Conservation (phyloP, 2,113 vertebrate genomes). For the Anolis carolinensis region DNA sequence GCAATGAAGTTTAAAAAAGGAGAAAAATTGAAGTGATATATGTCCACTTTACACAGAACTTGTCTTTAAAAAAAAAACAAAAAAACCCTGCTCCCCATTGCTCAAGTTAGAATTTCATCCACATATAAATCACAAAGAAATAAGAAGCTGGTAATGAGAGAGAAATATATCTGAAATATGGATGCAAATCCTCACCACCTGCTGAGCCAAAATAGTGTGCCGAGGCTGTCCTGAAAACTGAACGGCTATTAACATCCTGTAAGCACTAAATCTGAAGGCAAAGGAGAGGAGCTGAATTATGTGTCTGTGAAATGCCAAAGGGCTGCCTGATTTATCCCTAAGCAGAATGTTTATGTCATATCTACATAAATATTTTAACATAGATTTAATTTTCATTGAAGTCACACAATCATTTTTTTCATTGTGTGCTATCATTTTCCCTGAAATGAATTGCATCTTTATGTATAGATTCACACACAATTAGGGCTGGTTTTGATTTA, state of each 20-base stretch:
- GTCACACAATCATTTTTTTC: constrained; percentile 67
- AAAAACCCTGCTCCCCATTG: constrained; percentile 65
- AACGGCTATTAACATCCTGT: constrained; percentile 74
- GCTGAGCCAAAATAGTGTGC: constrained; percentile 74
- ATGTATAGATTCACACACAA: neutral
- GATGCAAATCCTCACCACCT: constrained; percentile 78
- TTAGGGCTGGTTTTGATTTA: constrained; percentile 54
- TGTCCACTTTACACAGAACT: constrained; percentile 74
- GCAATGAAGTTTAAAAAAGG: constrained; percentile 50
- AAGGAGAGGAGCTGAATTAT: constrained; percentile 67
- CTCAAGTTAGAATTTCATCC: constrained; percentile 73
- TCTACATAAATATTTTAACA: constrained; percentile 82
- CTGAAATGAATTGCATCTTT: neutral
- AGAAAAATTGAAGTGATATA: constrained; percentile 62
- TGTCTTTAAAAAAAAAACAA: no score
- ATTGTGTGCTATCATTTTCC: constrained; percentile 41
- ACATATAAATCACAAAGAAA: constrained; percentile 79
- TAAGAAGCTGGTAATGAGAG: constrained; percentile 80
- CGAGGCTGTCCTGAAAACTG: constrained; percentile 72
- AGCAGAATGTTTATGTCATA: constrained; percentile 70
- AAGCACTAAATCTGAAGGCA: constrained; percentile 73
- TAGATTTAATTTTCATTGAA: constrained; percentile 78
- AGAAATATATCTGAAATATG: constrained; percentile 80
- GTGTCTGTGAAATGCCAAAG: constrained; percentile 72
- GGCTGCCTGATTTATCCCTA: constrained; percentile 73